Evolutionary conservation across 2,113 vertebrate species (phyloP), one percentile per base, ranked within the genome.

Genomic region (Rana temporaria): DNA sequence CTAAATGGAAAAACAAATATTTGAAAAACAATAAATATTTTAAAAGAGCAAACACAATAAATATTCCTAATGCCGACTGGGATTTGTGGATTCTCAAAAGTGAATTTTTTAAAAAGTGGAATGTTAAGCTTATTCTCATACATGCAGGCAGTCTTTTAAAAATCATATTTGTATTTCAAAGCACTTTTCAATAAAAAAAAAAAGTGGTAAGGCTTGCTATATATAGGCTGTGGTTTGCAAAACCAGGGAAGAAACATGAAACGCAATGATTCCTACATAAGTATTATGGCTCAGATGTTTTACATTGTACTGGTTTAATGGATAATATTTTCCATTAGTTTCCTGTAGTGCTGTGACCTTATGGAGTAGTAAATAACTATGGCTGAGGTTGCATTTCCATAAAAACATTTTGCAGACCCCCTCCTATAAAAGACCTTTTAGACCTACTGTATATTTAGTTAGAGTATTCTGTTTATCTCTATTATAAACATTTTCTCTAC

Each of bases 241-340:
- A 73, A 64, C 20, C 19, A 72, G 79, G 68, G 52, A 70, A 19
- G 78, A 80, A 70, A 73, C 57, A 17, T 73, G 69, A 81, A 73
- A 65, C 60, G 9, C 26, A 73, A 26, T 72, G 63, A 79, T 79
- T 68, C 38, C 79, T 57, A 38, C 57, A 65, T 65, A 63, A 81
- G 57, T 62, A 60, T 70, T 63, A 81, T 34, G 32, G 42, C 67
- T 72, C 59, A 71, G 38, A 72, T 72, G 67, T 52, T 81, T 71
- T 81, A 63, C 79, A 81, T 73, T 64, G 24, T 56, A 55, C 67
- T 62, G 66, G 55, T 80, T 81, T 73, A 64, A 63, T 70, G 68
- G 59, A 55, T 73, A 63, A 59, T 81, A 65, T 81, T 81, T 81
- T 73, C 69, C 69, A 73, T 72, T 71, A 81, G 57, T 72, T 70